Evolutionary conservation across 2,113 vertebrate genomes (phyloP).

Genomic region (Pardalotus punctatus): DNA sequence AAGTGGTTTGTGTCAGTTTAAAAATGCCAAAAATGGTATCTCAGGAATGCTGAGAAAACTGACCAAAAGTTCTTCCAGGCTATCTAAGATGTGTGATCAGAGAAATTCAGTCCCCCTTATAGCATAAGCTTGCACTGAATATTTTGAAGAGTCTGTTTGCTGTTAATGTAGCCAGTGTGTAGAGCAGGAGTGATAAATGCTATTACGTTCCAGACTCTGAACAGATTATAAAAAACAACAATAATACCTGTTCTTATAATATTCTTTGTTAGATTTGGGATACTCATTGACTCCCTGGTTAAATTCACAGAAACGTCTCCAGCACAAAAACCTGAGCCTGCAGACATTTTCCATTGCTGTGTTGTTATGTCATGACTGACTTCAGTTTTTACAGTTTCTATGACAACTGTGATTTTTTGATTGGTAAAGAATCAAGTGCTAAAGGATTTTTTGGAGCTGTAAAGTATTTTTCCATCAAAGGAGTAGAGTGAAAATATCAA

Average conservation of each 20-base stretch:
- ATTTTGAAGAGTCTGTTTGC: neutral
- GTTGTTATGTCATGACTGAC: conserved; percentile 55
- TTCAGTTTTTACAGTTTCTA: conserved; percentile 72
- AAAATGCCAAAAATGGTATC: neutral
- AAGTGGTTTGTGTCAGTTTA: neutral
- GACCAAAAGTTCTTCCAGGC: neutral
- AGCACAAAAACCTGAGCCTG: conserved; percentile 1
- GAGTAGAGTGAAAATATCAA: neutral
- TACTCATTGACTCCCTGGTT: neutral
- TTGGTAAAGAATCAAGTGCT: conserved; percentile 53
- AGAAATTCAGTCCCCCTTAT: neutral
- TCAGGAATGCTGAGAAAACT: neutral
- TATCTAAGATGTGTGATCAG: neutral
- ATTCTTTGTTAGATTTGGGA: neutral
- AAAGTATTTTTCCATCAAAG: conserved; percentile 32
- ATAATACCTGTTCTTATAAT: neutral
- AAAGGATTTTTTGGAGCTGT: conserved; percentile 28
- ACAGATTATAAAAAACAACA: neutral
- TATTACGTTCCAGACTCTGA: neutral
- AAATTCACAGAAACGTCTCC: conserved; percentile 29
- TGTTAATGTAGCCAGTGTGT: neutral
- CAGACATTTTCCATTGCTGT: conserved; percentile 57
- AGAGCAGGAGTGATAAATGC: neutral
- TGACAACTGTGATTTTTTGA: conserved; percentile 70
- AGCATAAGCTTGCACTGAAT: neutral